Base-by-base conservation (phyloP, 92 coral and sea anemone genomes). In the Bergia sp. region DNA sequence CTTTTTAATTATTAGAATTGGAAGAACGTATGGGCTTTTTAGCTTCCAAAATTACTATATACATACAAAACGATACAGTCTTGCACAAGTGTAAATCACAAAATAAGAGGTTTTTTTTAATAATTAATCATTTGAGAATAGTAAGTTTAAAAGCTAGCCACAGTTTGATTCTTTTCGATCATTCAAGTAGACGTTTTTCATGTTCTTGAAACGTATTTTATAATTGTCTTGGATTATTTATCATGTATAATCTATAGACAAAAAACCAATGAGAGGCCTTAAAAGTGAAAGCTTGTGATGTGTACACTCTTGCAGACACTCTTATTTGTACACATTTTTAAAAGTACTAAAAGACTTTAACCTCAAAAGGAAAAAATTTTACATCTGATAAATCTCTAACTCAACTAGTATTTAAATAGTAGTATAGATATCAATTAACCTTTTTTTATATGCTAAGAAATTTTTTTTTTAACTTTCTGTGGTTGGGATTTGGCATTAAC, bases 251-350 rank as follows among this genome's bases (percentile, higher is more conserved):
- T 45, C 38, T 37, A 23, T 50, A 21, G 85, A 15, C 45, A 55
- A 78, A 8, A 78, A 80, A 55, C 38, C 85, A 80, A 10, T 55
- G 85, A 80, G 73, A 50, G 16, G 23, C 69, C 69, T 55, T 57
- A 38, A 37, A 37, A 57, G 13, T 80, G 20, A 80, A 37, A 80
- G 10, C 45, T 80, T 79, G 13, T 40, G 15, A 5, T 37, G 42
- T 37, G 43, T 36, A 38, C 6, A 36, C 58, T 53, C 58, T 45
- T 2, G 37, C 20, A 18, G 69, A 61, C 4, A 18, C 6, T 16
- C 18, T 13, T 16, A 21, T 61, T 61, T 61, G 69, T 61, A 61
- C 58, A 53, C 1, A 18, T 23, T 61, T 21, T 61, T 3, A 18
- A 61, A 47, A 61, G 69, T 20, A 18, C 69, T 61, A 61, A 61